A percentile compares a stretch with the other conserved stretches of the same genome.
Evolutionary conservation across 2,888 invertebrate genomes (phyloP).

Genomic region (Coelinius sp.): DNA sequence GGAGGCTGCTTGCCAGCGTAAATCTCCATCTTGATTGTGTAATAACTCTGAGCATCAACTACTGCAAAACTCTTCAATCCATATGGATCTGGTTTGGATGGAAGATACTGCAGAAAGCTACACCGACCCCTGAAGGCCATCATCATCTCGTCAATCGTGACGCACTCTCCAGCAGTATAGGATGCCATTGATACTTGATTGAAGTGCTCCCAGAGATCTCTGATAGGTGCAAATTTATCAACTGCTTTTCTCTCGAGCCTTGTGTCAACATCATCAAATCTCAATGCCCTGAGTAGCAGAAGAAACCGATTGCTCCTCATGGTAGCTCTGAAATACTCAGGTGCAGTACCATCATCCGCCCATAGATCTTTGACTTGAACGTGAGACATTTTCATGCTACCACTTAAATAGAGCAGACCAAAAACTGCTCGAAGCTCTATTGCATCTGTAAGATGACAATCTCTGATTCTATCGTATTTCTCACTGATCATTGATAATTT

Average conservation of each 20-base stretch:
- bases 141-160: slow-evolving; percentile 42
- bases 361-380: not conserved
- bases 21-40: slow-evolving; percentile 21
- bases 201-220: not conserved
- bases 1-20: slow-evolving; percentile 52
- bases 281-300: not conserved
- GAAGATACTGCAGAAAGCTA: slow-evolving; percentile 33
- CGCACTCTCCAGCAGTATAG: slow-evolving; percentile 23
- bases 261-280: slow-evolving; percentile 5
- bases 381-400: not conserved
- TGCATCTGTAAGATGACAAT: not conserved
- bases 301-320: slow-evolving; percentile 1
- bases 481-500: not conserved
- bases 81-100: slow-evolving; percentile 44
- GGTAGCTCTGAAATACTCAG: not conserved
- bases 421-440: not conserved
- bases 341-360: slow-evolving; percentile 8
- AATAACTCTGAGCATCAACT: slow-evolving; percentile 42
- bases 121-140: slow-evolving; percentile 36
- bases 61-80: slow-evolving; percentile 44
- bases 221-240: slow-evolving; percentile 21
- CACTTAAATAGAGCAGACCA: not conserved
- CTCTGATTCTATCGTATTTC: not conserved
- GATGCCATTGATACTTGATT: slow-evolving; percentile 23
- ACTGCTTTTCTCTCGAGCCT: not conserved